phyloP scores from a whole-genome alignment of 2,113 vertebrate species.

The Colius striatus region DNA sequence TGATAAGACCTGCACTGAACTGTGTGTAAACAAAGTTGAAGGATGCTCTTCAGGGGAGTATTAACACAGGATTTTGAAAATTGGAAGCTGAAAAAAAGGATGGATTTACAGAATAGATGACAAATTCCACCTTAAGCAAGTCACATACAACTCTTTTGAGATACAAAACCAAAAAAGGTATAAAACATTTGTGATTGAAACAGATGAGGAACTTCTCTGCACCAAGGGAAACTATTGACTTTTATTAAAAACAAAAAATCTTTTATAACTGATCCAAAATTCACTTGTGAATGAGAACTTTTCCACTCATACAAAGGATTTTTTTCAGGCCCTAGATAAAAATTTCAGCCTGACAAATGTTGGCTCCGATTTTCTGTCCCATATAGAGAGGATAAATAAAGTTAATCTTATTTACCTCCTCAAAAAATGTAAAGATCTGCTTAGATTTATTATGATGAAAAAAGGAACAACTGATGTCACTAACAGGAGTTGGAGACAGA shows the following conservation, averaged over 20 bases:
- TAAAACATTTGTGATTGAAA: neutral
- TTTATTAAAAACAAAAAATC: accelerated
- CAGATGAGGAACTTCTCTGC: neutral
- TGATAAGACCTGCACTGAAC: neutral
- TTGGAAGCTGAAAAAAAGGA: neutral
- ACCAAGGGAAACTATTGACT: neutral
- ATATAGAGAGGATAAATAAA: neutral
- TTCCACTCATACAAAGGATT: neutral
- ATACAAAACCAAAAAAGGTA: too few species aligned
- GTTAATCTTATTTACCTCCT: neutral
- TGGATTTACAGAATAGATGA: neutral
- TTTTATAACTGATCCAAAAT: neutral
- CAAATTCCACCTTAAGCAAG: neutral
- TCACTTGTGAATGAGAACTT: neutral
- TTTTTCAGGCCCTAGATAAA: neutral
- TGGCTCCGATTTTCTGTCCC: neutral
- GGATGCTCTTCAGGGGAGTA: accelerated
- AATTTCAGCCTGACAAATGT: neutral
- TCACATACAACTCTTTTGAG: neutral
- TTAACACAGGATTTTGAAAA: neutral
- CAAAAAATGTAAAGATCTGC: neutral
- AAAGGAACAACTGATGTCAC: neutral
- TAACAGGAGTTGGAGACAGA: neutral
- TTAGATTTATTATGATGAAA: neutral
- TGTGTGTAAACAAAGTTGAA: neutral